Conservation (phyloP, 2,113 vertebrate genomes). For the Zosterops borbonicus region DNA sequence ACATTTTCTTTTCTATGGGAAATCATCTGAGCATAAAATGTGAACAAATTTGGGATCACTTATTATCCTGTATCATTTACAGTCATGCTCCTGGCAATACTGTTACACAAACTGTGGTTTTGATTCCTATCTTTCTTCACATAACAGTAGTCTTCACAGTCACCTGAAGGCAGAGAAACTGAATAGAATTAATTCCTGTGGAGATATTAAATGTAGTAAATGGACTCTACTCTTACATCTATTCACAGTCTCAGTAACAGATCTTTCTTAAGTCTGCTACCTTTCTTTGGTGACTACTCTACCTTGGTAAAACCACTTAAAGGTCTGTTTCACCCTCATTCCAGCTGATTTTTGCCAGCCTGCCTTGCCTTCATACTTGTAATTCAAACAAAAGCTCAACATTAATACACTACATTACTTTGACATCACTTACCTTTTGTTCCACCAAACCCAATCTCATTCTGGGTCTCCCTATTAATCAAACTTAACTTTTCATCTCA, state of each 20-base stretch:
- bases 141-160: neutral
- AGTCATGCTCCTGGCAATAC: neutral
- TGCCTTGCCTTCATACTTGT: neutral
- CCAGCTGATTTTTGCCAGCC: neutral
- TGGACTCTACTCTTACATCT: neutral
- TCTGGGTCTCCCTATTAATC: neutral
- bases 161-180: neutral
- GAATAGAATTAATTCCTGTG: neutral
- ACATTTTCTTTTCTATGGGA: neutral
- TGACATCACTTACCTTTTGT: neutral
- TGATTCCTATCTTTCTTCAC: neutral
- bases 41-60: neutral
- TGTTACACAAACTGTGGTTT: neutral
- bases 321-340: neutral
- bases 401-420: neutral
- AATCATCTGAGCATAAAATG: slow-evolving; percentile 10
- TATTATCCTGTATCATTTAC: neutral
- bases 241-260: neutral
- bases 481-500: neutral
- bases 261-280: neutral
- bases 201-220: neutral
- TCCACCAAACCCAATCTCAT: neutral
- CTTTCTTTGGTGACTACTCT: neutral
- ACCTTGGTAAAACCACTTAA: neutral
- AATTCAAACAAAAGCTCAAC: neutral